Percentiles rank a stretch among this genome's conserved stretches.
These are phyloP conservation scores for Labeo catla DNA, from an alignment of 2,113 vertebrate species.

Conservation along the genomic window DNA sequence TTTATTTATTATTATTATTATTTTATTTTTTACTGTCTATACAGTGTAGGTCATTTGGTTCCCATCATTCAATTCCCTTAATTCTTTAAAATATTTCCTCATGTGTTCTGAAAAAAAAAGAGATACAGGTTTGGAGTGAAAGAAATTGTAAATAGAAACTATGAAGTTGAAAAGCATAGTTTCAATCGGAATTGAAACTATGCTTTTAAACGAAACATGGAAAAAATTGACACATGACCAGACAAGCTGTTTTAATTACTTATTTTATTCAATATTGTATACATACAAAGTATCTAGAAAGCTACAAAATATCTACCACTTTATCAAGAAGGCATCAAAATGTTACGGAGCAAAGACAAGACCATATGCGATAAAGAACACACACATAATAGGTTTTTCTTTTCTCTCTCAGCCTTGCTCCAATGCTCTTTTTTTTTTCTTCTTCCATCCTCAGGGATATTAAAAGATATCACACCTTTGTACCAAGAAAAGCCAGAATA, in stretches of 20 bases:
- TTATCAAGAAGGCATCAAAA: constrained; percentile 99
- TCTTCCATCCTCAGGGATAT: constrained; percentile 87
- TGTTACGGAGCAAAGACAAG: constrained; percentile 98
- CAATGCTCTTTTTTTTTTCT: constrained; percentile 79
- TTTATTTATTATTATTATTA: too few relatives aligned
- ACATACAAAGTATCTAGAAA: constrained; percentile 99
- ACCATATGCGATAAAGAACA: constrained; percentile 97
- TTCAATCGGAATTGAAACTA: too few relatives aligned
- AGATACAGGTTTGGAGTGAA: too few relatives aligned
- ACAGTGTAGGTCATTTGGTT: too few relatives aligned
- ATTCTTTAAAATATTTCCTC: too few relatives aligned
- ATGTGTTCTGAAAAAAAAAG: too few relatives aligned
- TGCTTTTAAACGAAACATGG: too few relatives aligned
- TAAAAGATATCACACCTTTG: constrained; percentile 97
- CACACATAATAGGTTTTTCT: constrained; percentile 81
- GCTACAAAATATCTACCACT: constrained; percentile 99
- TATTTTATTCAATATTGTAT: constrained; percentile 99
- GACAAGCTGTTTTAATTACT: constrained; percentile 77
- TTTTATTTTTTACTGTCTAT: too few relatives aligned
- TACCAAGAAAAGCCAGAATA: constrained; percentile 98
- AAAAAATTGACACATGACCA: not conserved
- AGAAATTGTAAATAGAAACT: too few relatives aligned
- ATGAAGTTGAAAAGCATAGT: too few relatives aligned
- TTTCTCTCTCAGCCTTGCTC: constrained; percentile 83
- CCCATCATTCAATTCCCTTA: too few relatives aligned